Conservation (phyloP, 2,888 invertebrate genomes). For the Endomychus coccineus region DNA sequence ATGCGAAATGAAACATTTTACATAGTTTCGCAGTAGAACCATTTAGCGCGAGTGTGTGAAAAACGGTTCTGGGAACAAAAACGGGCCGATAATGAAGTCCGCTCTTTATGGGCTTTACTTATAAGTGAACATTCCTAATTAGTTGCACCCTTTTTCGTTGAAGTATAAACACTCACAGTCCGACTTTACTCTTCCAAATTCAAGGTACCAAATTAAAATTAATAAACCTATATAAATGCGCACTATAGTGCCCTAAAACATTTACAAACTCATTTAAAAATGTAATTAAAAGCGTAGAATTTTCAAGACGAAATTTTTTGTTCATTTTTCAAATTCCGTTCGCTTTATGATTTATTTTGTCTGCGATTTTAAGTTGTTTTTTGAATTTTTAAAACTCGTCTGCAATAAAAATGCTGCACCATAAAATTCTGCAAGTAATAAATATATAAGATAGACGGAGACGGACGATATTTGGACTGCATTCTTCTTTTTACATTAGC, state of each 20-base stretch:
- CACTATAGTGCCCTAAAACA: slow-evolving; percentile 34
- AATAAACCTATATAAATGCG: slow-evolving; percentile 46
- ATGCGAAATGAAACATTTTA: too few species aligned
- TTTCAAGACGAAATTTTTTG: slow-evolving; percentile 30
- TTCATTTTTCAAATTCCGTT: slow-evolving; percentile 40
- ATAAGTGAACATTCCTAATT: too few species aligned
- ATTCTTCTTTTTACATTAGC: slow-evolving; percentile 14
- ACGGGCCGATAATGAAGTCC: too few species aligned
- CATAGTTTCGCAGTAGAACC: too few species aligned
- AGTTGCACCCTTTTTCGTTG: too few species aligned
- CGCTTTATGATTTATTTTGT: slow-evolving; percentile 45
- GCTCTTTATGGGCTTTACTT: too few species aligned
- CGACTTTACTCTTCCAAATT: too few species aligned
- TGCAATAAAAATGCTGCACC: slow-evolving; percentile 42
- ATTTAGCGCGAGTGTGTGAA: too few species aligned
- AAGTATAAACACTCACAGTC: too few species aligned
- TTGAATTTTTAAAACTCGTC: slow-evolving; percentile 44
- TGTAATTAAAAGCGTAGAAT: slow-evolving; percentile 40
- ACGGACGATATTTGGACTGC: slow-evolving; percentile 9
- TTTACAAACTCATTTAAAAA: slow-evolving; percentile 36
- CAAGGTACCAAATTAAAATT: slow-evolving; percentile 44
- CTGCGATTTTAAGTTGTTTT: slow-evolving; percentile 44
- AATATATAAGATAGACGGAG: slow-evolving; percentile 18
- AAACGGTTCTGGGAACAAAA: too few species aligned
- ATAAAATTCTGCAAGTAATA: slow-evolving; percentile 32